phyloP scores from a whole-genome alignment of 2,888 invertebrate species.

The Hybos culiciformis region DNA sequence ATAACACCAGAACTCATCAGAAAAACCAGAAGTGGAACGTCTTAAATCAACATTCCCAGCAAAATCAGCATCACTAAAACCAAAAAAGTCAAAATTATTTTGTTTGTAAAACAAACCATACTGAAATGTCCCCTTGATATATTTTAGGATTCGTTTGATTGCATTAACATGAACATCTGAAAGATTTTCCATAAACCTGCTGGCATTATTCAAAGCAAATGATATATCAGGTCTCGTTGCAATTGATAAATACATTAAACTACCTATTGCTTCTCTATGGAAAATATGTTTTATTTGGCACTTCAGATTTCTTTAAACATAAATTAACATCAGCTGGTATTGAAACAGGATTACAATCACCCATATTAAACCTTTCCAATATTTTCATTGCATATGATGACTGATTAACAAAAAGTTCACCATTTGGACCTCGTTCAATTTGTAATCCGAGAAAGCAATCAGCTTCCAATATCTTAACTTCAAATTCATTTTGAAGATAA shows the following conservation, averaged over 20 bases:
- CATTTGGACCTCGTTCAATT: neutral
- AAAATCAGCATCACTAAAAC: too few species aligned
- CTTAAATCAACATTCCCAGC: too few species aligned
- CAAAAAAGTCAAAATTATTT: too few species aligned
- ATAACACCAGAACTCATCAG: too few species aligned
- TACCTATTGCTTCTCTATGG: slow-evolving; percentile 5
- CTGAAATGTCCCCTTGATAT: neutral
- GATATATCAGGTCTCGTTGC: slow-evolving; percentile 1
- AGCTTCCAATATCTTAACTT: slow-evolving; percentile 2
- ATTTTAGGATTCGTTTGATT: slow-evolving; percentile 2
- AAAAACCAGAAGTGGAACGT: too few species aligned
- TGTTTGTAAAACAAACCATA: neutral
- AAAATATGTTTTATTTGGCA: neutral
- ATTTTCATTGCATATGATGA: neutral
- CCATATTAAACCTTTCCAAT: slow-evolving; percentile 3
- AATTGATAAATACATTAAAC: slow-evolving; percentile 3
- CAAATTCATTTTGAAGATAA: slow-evolving; percentile 1
- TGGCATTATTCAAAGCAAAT: neutral
- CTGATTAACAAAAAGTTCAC: neutral
- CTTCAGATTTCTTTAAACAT: neutral
- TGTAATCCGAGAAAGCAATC: slow-evolving; percentile 2
- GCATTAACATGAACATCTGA: neutral
- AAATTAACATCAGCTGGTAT: neutral
- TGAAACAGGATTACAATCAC: neutral
- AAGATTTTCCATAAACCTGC: neutral